phyloP scores from a whole-genome alignment of 2,888 invertebrate species.

The Luffia ferchaultella region DNA sequence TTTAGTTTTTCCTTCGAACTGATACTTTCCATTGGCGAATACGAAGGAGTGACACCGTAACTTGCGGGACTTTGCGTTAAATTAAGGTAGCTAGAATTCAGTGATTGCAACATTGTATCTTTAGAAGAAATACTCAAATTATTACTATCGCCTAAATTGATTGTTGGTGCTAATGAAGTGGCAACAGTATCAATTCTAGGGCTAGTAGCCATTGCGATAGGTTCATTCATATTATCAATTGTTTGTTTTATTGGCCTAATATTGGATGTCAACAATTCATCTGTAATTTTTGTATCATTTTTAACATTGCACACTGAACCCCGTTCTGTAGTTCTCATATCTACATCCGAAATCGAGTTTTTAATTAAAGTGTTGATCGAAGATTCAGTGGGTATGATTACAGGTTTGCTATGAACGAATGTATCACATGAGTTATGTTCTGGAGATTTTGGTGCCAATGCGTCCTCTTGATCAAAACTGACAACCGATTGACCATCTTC shows the following conservation, averaged over 20 bases:
- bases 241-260: neutral
- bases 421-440: constrained; percentile 31
- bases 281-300: neutral
- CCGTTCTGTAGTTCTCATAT: constrained; percentile 36
- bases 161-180: neutral
- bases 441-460: constrained; percentile 45
- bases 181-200: constrained; percentile 28
- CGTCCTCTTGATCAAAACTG: neutral
- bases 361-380: constrained; percentile 22
- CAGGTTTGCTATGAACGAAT: constrained; percentile 27
- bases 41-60: too few relatives aligned
- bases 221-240: constrained; percentile 11
- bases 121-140: too few relatives aligned
- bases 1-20: too few relatives aligned
- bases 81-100: too few relatives aligned
- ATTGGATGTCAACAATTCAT: neutral
- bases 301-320: neutral
- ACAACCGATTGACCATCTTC: neutral
- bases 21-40: too few relatives aligned
- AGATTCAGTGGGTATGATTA: constrained; percentile 50
- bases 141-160: neutral
- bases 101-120: too few relatives aligned
- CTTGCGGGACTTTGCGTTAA: too few relatives aligned
- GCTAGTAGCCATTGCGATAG: constrained; percentile 30
- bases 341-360: constrained; percentile 31